Base-by-base conservation (phyloP, 2,888 invertebrate species). In the Catocala fraxini region DNA sequence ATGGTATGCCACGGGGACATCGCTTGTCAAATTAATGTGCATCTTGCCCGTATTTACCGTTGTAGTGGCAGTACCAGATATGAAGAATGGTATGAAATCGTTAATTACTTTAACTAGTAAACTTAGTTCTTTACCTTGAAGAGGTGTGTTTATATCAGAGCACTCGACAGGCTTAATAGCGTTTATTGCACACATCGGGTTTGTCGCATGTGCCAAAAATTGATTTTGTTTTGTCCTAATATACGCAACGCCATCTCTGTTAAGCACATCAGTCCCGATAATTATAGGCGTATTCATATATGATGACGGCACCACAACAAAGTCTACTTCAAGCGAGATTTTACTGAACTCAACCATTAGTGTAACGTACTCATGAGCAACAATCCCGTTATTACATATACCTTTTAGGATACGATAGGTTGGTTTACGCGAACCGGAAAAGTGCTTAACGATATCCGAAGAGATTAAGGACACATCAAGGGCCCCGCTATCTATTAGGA, bases 401-500 rank as follows among this genome's bases (percentile, higher is more conserved):
- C 75, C 75, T 11, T 58, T 58, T 11, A 76, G 48, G 4, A 68
- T 34, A 0, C 63, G 43, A 55, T 55, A 63, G 5, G 62, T 33
- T 1, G 72, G 72, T n/a, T 54, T 66, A 4, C 51, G 56, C 10
- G 34, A 0, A 45, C 71, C 69, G 0, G 58, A 7, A 46, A 75
- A 65, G 58, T 74, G 64, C 45, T 72, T 74, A 0, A 69, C n/a
- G 0, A 72, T 47, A 1, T 43, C 56, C 0, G 57, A 51, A 0
- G 75, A 70, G 0, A 73, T 69, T 0, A 77, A 35, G 1, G 73
- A 74, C n/a, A 74, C 51, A 25, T 57, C 43, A 6, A 56, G 15
- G 0, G 73, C 67, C 0, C 77, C 73, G 12, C 68, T 72, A 47
- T 76, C 73, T 9, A 76, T 71, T 3, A 79, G 52, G 0, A 77